Conservation (phyloP, 2,888 invertebrate species). For the Unio delphinus region DNA sequence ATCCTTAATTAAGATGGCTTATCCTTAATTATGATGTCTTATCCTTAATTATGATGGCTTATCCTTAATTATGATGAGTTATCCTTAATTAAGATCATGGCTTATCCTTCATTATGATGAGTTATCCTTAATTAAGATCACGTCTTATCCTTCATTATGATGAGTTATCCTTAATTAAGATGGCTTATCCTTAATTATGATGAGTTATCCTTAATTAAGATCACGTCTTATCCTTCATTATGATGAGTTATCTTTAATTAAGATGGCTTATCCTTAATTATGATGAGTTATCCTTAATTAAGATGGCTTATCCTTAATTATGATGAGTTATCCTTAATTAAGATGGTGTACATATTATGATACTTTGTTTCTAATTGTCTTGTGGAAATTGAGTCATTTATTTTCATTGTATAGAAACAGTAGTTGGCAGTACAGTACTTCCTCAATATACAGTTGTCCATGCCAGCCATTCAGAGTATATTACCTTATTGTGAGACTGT, state of each 20-base stretch:
- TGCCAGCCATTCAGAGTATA: no score
- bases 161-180: constrained; percentile 13
- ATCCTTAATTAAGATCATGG: constrained; percentile 1
- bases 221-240: no score
- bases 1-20: constrained; percentile 1
- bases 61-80: constrained; percentile 13
- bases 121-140: constrained; percentile 13
- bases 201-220: background rate
- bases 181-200: no score
- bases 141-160: no score
- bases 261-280: background rate
- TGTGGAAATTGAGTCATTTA: background rate
- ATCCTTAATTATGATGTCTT: no score
- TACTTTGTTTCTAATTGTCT: no score
- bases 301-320: no score
- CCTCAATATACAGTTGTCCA: no score
- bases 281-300: no score
- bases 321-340: constrained; percentile 11
- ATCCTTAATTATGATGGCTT: constrained; percentile 1
- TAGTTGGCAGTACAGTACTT: no score
- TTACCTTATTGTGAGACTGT: no score
- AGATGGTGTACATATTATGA: background rate
- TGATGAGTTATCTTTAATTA: background rate
- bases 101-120: background rate
- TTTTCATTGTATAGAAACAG: no score